Percentiles rank a stretch among this genome's conserved stretches.
phyloP scores from a whole-genome alignment of 1,140 invertebrate species.

The Trissolcus basalis region DNA sequence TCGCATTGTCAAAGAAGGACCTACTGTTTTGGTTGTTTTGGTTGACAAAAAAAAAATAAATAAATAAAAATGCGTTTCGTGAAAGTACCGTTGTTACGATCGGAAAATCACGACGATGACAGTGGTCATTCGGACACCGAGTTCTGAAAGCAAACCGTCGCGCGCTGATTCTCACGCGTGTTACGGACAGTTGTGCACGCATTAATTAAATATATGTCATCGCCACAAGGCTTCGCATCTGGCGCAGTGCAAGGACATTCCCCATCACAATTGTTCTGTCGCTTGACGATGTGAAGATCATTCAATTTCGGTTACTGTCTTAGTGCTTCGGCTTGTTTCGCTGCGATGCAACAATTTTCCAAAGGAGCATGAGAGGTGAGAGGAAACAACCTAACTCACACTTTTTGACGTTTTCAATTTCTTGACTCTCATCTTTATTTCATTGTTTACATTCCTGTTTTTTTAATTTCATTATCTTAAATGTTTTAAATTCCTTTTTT shows the following conservation, averaged over 20 bases:
- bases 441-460: neutral
- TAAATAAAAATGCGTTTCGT: too few species aligned
- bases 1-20: too few species aligned
- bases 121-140: too few species aligned
- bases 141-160: neutral
- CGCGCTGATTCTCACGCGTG: slow-evolving; percentile 26
- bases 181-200: slow-evolving; percentile 14
- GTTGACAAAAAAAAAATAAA: too few species aligned
- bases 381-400: neutral
- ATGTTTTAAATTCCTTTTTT: too few species aligned
- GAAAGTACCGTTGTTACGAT: too few species aligned
- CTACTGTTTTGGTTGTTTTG: too few species aligned
- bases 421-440: neutral
- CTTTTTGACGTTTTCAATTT: neutral
- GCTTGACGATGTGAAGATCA: neutral
- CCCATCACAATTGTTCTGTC: neutral
- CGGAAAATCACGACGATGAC: too few species aligned
- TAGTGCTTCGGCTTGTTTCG: neutral
- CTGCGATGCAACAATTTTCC: neutral
- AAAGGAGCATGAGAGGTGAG: neutral
- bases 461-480: too few species aligned
- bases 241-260: slow-evolving; percentile 24
- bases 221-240: slow-evolving; percentile 30
- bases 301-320: too few species aligned
- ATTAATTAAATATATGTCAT: slow-evolving; percentile 43